Evolutionary conservation across 1,140 invertebrate genomes (phyloP), one percentile per base, ranked within the genome.

Genomic region (Rhysida immarginata): DNA sequence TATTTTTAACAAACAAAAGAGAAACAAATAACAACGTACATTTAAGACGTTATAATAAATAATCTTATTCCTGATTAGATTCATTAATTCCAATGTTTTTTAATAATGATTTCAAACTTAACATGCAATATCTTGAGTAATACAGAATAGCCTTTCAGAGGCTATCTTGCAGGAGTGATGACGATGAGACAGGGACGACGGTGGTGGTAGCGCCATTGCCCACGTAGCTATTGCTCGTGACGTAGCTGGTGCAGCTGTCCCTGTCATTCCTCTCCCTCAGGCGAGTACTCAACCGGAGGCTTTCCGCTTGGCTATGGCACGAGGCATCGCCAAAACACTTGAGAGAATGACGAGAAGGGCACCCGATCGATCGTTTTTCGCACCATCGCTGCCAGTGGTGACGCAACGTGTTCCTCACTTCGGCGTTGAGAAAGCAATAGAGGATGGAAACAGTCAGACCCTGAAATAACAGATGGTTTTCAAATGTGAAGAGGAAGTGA

Each of bases 371-470:
- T 13, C 35, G 11, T 26, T 54, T 16, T 16, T 16, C 20, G 45
- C 79, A 81, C 86, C 86, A 92, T 53, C 82, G 76, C 58, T 80
- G 77, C 56, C 85, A 77, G 65, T 87, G 85, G 71, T 91, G 84
- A 51, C 81, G 76, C 55, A 92, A 70, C 0, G 86, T 81, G 64
- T 85, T 87, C 53, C 86, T 81, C 14, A 96, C 91, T 72, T 94
- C 90, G 1, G 83, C 86, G 73, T 93, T 94, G 57, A 92, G 77
- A 70, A 93, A 93, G 71, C 90, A 92, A 72, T 91, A 93, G 69
- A 92, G 84, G 21, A 93, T 68, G 25, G 87, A 84, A 50, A 92
- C 85, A 26, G 81, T 81, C 64, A 90, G 81, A 60, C 88, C 87
- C 84, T 91, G 72, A 41, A 65, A 64, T n/a, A n/a, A n/a, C n/a